Evolutionary conservation across 2,888 invertebrate species (phyloP).

Genomic region (Drosophila nr. perissopoda): DNA sequence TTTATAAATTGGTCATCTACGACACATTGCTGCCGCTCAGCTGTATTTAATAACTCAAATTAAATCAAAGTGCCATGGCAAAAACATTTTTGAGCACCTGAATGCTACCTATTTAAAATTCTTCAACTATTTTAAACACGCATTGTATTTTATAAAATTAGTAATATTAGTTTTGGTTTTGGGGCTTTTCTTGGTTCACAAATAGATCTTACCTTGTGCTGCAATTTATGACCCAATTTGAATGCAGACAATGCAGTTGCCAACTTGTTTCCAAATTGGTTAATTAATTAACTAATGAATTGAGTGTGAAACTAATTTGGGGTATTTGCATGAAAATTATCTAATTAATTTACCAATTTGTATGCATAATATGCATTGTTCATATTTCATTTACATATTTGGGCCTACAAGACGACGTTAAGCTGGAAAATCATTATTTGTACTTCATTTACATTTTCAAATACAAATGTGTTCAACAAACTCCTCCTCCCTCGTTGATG

Average conservation of each 20-base stretch:
- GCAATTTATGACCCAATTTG: constrained; percentile 38
- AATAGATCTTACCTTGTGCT: constrained; percentile 35
- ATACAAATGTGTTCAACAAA: neutral
- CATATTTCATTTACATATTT: constrained; percentile 12
- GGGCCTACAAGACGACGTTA: neutral
- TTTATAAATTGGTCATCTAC: constrained; percentile 8
- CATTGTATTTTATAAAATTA: no score
- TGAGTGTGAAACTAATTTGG: constrained; percentile 45
- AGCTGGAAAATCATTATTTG: neutral
- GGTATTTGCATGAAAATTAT: constrained; percentile 40
- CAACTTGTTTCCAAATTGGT: constrained; percentile 38
- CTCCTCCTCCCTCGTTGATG: no score
- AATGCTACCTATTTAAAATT: neutral
- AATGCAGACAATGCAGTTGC: constrained; percentile 4
- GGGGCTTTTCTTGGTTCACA: constrained; percentile 1
- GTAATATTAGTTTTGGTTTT: neutral
- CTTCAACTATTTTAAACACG: neutral
- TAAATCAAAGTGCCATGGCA: neutral
- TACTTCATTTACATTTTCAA: neutral
- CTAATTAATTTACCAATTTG: constrained; percentile 19
- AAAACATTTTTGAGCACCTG: neutral
- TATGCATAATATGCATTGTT: constrained; percentile 10
- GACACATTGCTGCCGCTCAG: neutral
- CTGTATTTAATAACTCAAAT: neutral
- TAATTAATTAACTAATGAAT: constrained; percentile 51